Conservation (phyloP, 1,140 invertebrate species). For the Musca domestica region DNA sequence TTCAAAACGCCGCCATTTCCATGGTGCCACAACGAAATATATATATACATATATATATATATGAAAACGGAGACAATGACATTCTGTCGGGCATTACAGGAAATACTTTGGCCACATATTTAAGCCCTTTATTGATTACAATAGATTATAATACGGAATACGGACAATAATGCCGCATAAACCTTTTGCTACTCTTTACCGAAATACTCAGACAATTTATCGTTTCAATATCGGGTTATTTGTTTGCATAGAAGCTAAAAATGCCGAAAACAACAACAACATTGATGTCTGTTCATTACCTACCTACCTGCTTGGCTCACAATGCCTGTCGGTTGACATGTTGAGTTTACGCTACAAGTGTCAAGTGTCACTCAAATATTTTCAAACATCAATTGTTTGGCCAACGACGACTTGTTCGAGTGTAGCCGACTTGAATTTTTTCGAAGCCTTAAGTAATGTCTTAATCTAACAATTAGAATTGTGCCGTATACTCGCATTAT, state of each 20-base stretch:
- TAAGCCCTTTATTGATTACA: conserved; percentile 18
- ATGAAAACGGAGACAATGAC: too few species aligned
- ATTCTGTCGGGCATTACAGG: not conserved
- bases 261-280: too few species aligned
- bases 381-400: not conserved
- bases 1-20: too few species aligned
- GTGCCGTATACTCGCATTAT: not conserved
- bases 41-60: too few species aligned
- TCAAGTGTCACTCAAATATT: conserved; percentile 16
- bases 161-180: not conserved
- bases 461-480: conserved; percentile 18
- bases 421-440: not conserved
- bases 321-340: not conserved
- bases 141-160: conserved; percentile 7
- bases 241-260: too few species aligned
- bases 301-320: not conserved
- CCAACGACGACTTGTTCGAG: not conserved
- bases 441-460: not conserved
- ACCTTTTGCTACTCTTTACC: not conserved
- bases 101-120: conserved; percentile 1
- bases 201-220: not conserved
- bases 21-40: too few species aligned
- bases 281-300: not conserved
- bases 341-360: not conserved
- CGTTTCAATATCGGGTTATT: too few species aligned